Base-by-base conservation (phyloP, 2,113 vertebrate species). In the Thinocorus orbignyianus region DNA sequence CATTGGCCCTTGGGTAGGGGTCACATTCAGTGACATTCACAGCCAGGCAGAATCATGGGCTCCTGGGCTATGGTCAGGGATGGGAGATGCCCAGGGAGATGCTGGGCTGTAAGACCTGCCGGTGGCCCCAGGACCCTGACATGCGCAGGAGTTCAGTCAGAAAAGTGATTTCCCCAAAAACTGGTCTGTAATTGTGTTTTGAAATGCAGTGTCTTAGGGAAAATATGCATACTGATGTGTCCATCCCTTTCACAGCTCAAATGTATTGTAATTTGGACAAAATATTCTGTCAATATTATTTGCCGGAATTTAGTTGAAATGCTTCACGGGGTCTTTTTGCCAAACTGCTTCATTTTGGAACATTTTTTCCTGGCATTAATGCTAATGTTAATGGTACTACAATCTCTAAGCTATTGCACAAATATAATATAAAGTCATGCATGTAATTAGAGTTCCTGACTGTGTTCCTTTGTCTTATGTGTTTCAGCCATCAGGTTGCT, bases 1-100 rank as follows among this genome's bases (percentile, higher is more conserved):
- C 4, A 1, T 30, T 52, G 31, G 39, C 5, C 37, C 3, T 2
- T 6, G 3, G 11, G 16, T 17, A 35, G 9, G 5, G 2, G 26
- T 52, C 39, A 30, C n/a, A 14, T 49, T 52, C 28, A 49, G 6
- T 2, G 2, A 79, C 17, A 6, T 74, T 6, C 18, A 25, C 7
- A 54, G 31, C 31, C 22, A 25, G 13, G 30, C 18, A 35, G 39
- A 2, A 60, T 2, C 13, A 14, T 9, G 20, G 18, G 17, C 17
- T 70, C 28, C 9, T 25, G 33, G 24, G 23, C 6, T 39, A 30
- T 2, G 12, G 16, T 28, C 30, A 92, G 39, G 20, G 17, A 3
- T n/a, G 37, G 17, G 3, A 5, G 24, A 76, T 13, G 18, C 17
- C 12, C 4, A 60, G 28, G 11, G 42, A 9, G n/a, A 13, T 5